Percentiles rank a stretch among this genome's conserved stretches.
Conservation (phyloP, 2,888 invertebrate species). For the Ditula angustiorana region DNA sequence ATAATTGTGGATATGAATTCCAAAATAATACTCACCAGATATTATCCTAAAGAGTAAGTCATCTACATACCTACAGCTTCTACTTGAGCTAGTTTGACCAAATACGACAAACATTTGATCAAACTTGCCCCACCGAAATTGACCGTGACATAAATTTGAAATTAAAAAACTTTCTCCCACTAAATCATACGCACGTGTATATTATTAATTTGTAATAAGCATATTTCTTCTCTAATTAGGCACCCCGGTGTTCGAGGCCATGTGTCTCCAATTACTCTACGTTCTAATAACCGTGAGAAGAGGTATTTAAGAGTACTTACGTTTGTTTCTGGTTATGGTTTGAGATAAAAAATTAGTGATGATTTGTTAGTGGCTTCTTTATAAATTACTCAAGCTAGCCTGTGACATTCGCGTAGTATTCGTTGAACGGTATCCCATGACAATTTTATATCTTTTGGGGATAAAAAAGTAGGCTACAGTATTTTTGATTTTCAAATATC, state of each 20-base stretch:
- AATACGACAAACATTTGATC: constrained; percentile 11
- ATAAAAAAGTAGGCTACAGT: too few relatives aligned
- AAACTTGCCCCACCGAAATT: constrained; percentile 34
- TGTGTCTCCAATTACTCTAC: constrained; percentile 70
- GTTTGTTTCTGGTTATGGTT: constrained; percentile 30
- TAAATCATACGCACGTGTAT: constrained; percentile 32
- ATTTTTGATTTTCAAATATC: too few relatives aligned
- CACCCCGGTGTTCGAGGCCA: constrained; percentile 53
- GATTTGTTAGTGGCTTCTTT: not conserved
- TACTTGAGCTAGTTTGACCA: too few relatives aligned
- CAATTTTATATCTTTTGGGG: too few relatives aligned
- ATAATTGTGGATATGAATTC: too few relatives aligned
- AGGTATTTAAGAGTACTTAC: constrained; percentile 26
- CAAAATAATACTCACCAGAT: too few relatives aligned
- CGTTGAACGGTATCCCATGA: too few relatives aligned
- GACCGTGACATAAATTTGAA: constrained; percentile 37
- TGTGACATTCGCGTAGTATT: too few relatives aligned
- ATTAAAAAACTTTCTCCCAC: constrained; percentile 42
- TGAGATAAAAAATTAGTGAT: not conserved
- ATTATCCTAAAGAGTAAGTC: too few relatives aligned
- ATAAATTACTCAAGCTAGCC: too few relatives aligned
- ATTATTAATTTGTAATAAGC: constrained; percentile 64
- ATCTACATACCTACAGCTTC: too few relatives aligned
- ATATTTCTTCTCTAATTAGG: constrained; percentile 72
- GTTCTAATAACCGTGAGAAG: constrained; percentile 63